A percentile compares a stretch with the other conserved stretches of the same genome.
Conservation (phyloP, 1,140 invertebrate genomes). For the Habropoda laboriosa region DNA sequence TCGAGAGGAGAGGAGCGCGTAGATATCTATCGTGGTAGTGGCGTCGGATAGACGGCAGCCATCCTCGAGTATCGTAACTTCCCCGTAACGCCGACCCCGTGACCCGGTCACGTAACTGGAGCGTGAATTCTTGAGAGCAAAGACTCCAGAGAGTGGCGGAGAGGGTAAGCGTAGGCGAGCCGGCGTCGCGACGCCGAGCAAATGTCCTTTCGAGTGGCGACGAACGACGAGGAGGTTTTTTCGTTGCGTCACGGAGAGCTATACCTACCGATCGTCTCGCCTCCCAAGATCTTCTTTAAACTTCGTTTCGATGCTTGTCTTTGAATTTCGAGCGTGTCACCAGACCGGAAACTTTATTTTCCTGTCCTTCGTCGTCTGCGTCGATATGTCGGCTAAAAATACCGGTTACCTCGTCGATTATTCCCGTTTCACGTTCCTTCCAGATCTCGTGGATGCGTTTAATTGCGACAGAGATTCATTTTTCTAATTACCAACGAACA, state of each 20-base stretch:
- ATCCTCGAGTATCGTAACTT: constrained; percentile 33
- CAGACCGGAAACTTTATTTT: too few relatives aligned
- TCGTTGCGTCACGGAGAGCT: constrained; percentile 20
- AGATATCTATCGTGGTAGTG: constrained; percentile 36
- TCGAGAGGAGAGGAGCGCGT: not conserved
- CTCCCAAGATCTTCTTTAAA: too few relatives aligned
- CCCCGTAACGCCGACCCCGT: constrained; percentile 42
- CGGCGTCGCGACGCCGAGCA: constrained; percentile 44
- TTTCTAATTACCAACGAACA: too few relatives aligned
- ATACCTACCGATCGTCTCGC: constrained; percentile 11
- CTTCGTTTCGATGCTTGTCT: not conserved
- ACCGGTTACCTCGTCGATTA: too few relatives aligned
- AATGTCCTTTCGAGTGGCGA: constrained; percentile 30
- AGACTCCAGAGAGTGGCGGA: constrained; percentile 7
- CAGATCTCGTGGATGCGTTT: not conserved
- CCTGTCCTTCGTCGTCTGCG: not conserved
- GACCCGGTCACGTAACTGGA: constrained; percentile 65
- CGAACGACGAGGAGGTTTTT: not conserved
- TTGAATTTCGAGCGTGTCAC: not conserved
- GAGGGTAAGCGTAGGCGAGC: constrained; percentile 10
- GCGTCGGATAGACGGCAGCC: constrained; percentile 52
- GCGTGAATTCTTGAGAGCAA: constrained; percentile 51
- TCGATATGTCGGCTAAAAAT: not conserved
- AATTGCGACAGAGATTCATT: constrained; percentile 19
- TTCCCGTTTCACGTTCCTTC: too few relatives aligned